Evolutionary conservation across 2,797 vertebrate genomes (phyloP).

Genomic region (Microctenopoma lineatum): DNA sequence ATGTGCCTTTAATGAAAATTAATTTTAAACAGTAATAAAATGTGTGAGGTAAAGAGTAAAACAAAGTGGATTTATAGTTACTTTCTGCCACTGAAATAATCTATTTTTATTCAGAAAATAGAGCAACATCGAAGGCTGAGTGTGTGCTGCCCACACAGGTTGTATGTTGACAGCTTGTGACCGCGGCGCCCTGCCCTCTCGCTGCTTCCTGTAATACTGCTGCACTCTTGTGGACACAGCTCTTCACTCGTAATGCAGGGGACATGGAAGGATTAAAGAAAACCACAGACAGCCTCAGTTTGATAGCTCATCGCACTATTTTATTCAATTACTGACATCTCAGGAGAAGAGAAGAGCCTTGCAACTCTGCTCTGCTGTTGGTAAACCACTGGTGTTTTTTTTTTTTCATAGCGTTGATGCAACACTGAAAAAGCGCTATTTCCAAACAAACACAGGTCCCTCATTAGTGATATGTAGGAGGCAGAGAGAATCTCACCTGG

Average conservation of each 20-base stretch:
- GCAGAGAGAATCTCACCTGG: constrained; percentile 89
- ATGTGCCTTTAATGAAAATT: too few species aligned
- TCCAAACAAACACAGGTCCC: constrained; percentile 95
- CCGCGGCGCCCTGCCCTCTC: not conserved
- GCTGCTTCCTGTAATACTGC: constrained; percentile 24
- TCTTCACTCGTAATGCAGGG: not conserved
- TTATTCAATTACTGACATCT: constrained; percentile 99
- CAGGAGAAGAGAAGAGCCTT: constrained; percentile 88
- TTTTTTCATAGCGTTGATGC: constrained; percentile 93
- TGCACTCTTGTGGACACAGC: constrained; percentile 48
- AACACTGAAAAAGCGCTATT: constrained; percentile 93
- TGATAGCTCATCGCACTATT: constrained; percentile 82
- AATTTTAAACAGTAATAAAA: too few species aligned
- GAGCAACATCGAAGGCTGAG: not conserved
- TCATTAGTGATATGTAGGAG: constrained; percentile 90
- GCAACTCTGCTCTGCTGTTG: constrained; percentile 89
- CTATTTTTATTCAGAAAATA: not conserved
- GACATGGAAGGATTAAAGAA: constrained; percentile 10
- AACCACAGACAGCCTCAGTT: constrained; percentile 45
- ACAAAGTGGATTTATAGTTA: too few species aligned
- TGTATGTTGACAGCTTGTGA: not conserved
- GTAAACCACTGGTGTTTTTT: constrained; percentile 80
- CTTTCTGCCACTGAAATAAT: not conserved
- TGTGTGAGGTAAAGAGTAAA: too few species aligned
- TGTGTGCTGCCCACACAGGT: not conserved